Base-by-base conservation (phyloP, 2,888 invertebrate genomes). In the Metallyticus violacea region DNA sequence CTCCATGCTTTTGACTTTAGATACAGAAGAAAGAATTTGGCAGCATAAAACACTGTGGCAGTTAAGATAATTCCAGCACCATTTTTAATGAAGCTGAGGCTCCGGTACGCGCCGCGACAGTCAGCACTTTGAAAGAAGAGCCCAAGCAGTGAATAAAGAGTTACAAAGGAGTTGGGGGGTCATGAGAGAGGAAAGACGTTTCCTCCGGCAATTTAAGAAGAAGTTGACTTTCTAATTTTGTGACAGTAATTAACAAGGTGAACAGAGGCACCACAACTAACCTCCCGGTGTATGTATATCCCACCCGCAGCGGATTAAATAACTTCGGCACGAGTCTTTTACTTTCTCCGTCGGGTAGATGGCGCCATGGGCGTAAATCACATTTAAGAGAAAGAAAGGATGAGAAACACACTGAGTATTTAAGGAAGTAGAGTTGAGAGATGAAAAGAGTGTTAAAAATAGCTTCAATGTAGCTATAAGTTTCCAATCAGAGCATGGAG, bases 181-280 rank as follows among this genome's bases (percentile, higher is more conserved):
- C 29, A 26, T 6, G 81, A 77, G 81, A 76, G 15, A 26, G 76
- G 85, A 81, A 81, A 86, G 83, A 86, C 80, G 84, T 86, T 86
- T 86, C 81, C 86, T 80, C 84, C 78, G 30, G 79, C 84, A 79
- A 76, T 86, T 87, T 76, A 62, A 85, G 81, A 81, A 87, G 84
- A 79, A 87, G 85, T 87, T 79, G 87, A 85, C 85, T 85, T 87
- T 81, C 87, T 87, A 87, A 87, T 87, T 87, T 87, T 87, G 85
- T 87, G 87, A 85, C 81, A 78, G 87, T 85, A 87, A 87, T 87
- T 87, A 87, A 87, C 87, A 85, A 85, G 85, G 87, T 87, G 87
- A 81, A 87, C 85, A 87, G 82, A 87, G 81, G 77, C 85, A 26
- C 81, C 85, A 25, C 86, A 77, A 76, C 7, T 62, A 22, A 7